phyloP scores from a whole-genome alignment of 2,113 vertebrate species.

The Promerops cafer region DNA sequence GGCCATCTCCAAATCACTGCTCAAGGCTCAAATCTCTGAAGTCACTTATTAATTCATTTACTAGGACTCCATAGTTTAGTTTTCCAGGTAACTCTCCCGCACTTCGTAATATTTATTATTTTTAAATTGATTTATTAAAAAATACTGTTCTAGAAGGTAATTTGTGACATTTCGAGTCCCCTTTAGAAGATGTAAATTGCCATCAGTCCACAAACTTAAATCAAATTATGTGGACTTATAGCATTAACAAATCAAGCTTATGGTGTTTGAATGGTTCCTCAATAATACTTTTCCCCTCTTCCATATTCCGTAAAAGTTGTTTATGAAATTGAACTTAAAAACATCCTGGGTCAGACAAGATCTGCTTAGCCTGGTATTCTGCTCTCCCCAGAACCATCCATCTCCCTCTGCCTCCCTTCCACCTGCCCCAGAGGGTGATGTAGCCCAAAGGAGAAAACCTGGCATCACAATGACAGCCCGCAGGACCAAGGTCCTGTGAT shows the following conservation, averaged over 20 bases:
- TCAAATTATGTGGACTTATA: neutral
- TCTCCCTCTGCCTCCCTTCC: neutral
- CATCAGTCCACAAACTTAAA: neutral
- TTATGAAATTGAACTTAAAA: neutral
- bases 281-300: neutral
- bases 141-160: fast-evolving
- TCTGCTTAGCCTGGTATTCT: neutral
- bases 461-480: no score
- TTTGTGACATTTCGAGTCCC: neutral
- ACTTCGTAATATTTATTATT: neutral
- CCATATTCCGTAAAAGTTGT: neutral
- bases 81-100: neutral
- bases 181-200: neutral
- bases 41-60: neutral
- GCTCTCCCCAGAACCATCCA: neutral
- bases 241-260: neutral
- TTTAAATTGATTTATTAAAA: neutral
- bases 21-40: neutral
- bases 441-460: neutral
- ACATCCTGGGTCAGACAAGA: neutral
- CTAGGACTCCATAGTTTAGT: neutral
- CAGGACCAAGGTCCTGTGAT: neutral
- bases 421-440: neutral
- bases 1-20: neutral
- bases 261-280: neutral